Percentiles rank a stretch among this genome's conserved stretches.
Evolutionary conservation across 2,113 vertebrate species (phyloP).

Genomic region (Zosterops japonicus): DNA sequence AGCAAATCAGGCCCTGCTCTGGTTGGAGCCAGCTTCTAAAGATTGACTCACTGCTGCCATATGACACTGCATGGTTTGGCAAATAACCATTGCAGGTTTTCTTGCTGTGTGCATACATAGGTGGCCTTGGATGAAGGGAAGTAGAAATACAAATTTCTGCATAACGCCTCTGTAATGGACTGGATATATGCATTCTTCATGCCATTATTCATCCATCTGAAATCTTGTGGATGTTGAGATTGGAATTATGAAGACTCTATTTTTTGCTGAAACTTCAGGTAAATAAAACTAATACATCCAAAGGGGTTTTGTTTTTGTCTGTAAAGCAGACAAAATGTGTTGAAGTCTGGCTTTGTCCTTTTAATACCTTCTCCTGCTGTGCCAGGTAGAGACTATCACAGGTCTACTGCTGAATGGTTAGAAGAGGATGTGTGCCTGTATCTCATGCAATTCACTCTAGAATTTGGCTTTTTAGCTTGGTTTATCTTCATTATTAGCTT

Average conservation of each 20-base stretch:
- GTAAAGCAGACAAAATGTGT: neutral
- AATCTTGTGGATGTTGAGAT: neutral
- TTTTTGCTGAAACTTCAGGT: neutral
- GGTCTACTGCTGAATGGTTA: neutral
- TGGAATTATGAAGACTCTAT: neutral
- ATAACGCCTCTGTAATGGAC: neutral
- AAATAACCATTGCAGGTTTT: neutral
- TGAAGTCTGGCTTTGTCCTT: neutral
- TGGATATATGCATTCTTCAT: neutral
- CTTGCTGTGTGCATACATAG: rapidly evolving
- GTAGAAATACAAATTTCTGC: neutral
- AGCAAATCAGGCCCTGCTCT: neutral
- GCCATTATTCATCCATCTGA: neutral
- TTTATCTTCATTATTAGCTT: neutral
- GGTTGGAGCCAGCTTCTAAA: neutral
- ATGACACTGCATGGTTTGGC: neutral
- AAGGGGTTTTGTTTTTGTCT: neutral
- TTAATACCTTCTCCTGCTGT: neutral
- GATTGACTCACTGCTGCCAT: neutral
- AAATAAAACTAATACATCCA: neutral
- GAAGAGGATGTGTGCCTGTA: neutral
- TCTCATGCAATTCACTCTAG: neutral
- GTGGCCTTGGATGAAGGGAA: neutral
- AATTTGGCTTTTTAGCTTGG: neutral
- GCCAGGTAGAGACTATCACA: neutral